Conservation (phyloP, 1,140 invertebrate genomes). For the Drosophila lowei region DNA sequence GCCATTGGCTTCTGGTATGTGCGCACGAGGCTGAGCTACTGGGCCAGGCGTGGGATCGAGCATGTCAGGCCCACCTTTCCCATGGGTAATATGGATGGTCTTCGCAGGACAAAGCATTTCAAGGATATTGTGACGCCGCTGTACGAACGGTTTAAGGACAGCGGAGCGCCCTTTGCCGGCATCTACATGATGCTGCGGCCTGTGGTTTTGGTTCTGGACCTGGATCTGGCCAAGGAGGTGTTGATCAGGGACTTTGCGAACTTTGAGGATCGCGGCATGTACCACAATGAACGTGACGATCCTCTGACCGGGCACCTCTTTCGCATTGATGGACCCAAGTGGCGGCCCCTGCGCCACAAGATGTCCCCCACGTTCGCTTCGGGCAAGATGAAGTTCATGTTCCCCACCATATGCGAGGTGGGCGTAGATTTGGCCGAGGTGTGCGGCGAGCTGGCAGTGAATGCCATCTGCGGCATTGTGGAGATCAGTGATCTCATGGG, state of each 20-base stretch:
- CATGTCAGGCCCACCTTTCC: conserved; percentile 50
- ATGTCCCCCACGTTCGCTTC: conserved; percentile 85
- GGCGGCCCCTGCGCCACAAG: conserved; percentile 86
- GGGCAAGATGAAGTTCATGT: conserved; percentile 86
- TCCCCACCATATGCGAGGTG: conserved; percentile 83
- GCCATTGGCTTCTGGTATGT: conserved; percentile 60
- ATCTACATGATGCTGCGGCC: conserved; percentile 62
- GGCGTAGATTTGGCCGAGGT: conserved; percentile 58
- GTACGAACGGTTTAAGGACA: conserved; percentile 62
- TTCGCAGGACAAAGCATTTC: conserved; percentile 51
- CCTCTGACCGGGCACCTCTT: conserved; percentile 84
- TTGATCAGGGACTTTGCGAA: conserved; percentile 85
- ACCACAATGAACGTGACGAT: conserved; percentile 84
- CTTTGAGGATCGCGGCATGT: conserved; percentile 84
- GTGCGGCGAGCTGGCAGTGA: conserved; percentile 60
- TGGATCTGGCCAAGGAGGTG: conserved; percentile 84
- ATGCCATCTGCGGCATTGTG: conserved; percentile 59
- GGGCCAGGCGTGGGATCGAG: conserved; percentile 82
- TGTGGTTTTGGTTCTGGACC: conserved; percentile 59
- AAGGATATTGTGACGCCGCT: conserved; percentile 61
- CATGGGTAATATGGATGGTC: conserved; percentile 60
- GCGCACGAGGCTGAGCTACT: conserved; percentile 75
- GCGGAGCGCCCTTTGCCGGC: conserved; percentile 60
- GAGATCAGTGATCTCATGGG: conserved; percentile 83
- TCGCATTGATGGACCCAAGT: conserved; percentile 84